Evolutionary conservation across 2,888 invertebrate species (phyloP), one percentile per base, ranked within the genome.

Genomic region (Yponomeuta evonymella): DNA sequence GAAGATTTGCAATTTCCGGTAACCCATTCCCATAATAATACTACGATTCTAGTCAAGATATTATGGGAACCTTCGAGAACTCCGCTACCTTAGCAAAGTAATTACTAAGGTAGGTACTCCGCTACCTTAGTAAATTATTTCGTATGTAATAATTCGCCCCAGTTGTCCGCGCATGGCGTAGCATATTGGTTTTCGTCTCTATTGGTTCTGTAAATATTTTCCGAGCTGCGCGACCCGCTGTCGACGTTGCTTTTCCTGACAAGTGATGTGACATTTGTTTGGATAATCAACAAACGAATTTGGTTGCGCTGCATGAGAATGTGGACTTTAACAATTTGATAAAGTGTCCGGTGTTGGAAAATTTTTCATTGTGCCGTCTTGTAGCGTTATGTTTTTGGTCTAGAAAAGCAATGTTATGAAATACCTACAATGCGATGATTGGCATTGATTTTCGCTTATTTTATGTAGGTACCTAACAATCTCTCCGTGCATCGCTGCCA

Each of bases 181-280:
- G 65, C 23, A 30, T 65, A 65, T 65, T 65, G 33, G 65, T 65
- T 65, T 65, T 29, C 65, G 65, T 5, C 8, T 64, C 29, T 65
- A 29, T 12, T 30, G 65, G 30, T 33, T 29, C 33, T 12, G 33
- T 29, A 65, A 65, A 65, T 33, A 65, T 65, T 65, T 65, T 10
- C 29, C 33, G 51, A 58, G 51, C 51, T 58, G 51, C 15, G 51
- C 15, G 51, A 29, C 65, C 65, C 23, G 65, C 51, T 65, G 29
- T 65, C 65, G 63, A 63, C 15, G 29, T 15, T 63, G 65, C 65
- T 29, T 65, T 9, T 65, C 29, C 33, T 65, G 65, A 30, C 65
- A 33, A 43, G 43, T 43, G 43, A 43, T 43, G 43, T 33, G 30
- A 65, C 33, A 12, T 65, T n/a, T 65, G 65, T 65, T 58, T 58